These are phyloP conservation scores for Montipora capricornis DNA, from an alignment of 64 coral and sea anemone genomes.

Conservation along the genomic window DNA sequence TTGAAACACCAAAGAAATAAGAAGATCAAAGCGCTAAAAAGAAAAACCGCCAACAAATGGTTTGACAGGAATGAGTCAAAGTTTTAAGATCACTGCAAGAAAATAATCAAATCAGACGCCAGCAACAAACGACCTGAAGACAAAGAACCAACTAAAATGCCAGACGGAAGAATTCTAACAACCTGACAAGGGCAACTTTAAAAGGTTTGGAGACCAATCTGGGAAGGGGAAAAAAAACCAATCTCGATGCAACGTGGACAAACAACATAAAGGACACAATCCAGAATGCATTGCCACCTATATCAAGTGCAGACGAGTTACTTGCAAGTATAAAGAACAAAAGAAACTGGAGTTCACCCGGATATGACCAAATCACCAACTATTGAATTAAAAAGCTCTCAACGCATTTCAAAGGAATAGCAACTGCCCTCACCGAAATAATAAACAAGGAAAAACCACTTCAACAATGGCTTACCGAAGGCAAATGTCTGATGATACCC, in stretches of 20 bases:
- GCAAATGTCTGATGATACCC: too few relatives aligned
- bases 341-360: not conserved
- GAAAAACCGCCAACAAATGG: not conserved
- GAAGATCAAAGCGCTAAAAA: not conserved
- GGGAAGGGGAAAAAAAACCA: too few relatives aligned
- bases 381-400: not conserved
- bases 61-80: slow-evolving; percentile 6
- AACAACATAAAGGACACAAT: too few relatives aligned
- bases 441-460: not conserved
- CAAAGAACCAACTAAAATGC: not conserved
- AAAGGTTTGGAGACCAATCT: too few relatives aligned
- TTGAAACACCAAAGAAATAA: not conserved
- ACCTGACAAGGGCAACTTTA: too few relatives aligned
- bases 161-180: not conserved
- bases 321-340: too few relatives aligned
- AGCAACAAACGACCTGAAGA: not conserved
- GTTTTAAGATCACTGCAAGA: slow-evolving; percentile 23
- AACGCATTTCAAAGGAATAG: not conserved
- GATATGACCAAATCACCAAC: slow-evolving; percentile 18
- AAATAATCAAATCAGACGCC: not conserved
- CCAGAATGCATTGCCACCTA: too few relatives aligned
- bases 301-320: too few relatives aligned
- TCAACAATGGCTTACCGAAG: too few relatives aligned
- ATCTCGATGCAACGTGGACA: too few relatives aligned
- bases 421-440: not conserved